Evolutionary conservation across 2,888 invertebrate species (phyloP).

Genomic region (Willowsia nigromaculata): DNA sequence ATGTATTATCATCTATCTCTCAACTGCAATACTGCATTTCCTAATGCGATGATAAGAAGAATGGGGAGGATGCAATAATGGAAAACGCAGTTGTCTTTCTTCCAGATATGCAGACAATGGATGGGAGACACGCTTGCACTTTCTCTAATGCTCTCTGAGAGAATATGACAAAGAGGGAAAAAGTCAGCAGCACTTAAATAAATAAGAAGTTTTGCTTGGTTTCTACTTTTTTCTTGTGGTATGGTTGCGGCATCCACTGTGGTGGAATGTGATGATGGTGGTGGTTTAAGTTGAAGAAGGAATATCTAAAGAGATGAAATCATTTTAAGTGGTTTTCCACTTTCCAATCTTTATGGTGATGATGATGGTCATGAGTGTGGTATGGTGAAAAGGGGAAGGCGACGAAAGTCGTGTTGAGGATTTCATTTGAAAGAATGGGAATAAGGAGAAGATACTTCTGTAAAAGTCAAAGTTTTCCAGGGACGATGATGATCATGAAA

Average conservation of each 20-base stretch:
- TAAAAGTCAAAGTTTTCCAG: slow-evolving; percentile 23
- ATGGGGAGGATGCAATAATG: background rate
- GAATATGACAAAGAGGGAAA: slow-evolving; percentile 31
- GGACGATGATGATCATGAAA: slow-evolving; percentile 2
- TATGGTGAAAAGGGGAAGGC: background rate
- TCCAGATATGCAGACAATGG: background rate
- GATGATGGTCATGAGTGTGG: background rate
- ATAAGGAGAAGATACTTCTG: background rate
- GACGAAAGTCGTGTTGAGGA: background rate
- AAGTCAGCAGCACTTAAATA: slow-evolving; percentile 37
- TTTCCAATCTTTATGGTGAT: slow-evolving; percentile 38
- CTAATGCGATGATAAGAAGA: background rate
- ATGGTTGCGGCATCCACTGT: background rate
- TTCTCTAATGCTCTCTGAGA: slow-evolving; percentile 33
- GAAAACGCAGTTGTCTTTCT: background rate
- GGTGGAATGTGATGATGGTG: background rate
- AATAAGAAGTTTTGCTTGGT: background rate
- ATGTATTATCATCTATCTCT: background rate
- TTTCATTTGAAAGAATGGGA: background rate
- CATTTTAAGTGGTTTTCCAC: slow-evolving; percentile 50
- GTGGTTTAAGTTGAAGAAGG: background rate
- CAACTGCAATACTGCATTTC: background rate
- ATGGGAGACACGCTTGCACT: background rate
- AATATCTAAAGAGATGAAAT: slow-evolving; percentile 1
- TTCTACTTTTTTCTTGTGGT: background rate